These are phyloP conservation scores for Pseudococcus longispinus DNA, from an alignment of 2,888 invertebrate genomes.

Conservation along the genomic window DNA sequence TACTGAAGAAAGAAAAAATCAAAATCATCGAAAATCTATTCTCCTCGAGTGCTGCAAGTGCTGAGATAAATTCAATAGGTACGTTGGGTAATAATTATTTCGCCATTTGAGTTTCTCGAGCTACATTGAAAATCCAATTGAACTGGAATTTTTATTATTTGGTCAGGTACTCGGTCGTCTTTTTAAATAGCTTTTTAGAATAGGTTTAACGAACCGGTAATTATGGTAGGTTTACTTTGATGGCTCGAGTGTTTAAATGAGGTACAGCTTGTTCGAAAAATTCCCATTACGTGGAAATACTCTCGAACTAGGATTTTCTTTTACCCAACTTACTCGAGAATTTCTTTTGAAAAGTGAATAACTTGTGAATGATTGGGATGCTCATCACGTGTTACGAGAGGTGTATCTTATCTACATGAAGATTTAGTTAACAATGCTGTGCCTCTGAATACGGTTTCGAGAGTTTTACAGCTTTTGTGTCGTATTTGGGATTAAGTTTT, in stretches of 20 bases:
- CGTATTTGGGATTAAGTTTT: not conserved
- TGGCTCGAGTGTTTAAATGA: not conserved
- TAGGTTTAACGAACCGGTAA: not conserved
- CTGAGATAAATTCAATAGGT: not conserved
- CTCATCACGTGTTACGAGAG: not conserved
- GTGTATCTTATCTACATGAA: not conserved
- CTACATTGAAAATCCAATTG: not conserved
- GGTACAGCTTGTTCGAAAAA: not conserved
- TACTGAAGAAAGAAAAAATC: no score
- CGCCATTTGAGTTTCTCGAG: not conserved
- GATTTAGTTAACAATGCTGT: not conserved
- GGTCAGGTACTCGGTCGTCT: not conserved
- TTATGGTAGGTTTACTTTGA: not conserved
- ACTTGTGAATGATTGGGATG: not conserved
- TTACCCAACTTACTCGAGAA: not conserved
- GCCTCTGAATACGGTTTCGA: not conserved
- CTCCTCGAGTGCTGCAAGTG: not conserved
- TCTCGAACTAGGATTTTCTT: not conserved
- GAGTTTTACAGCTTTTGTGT: not conserved
- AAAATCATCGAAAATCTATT: no score
- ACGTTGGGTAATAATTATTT: not conserved
- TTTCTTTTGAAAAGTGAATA: not conserved
- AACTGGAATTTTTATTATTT: not conserved
- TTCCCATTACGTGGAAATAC: not conserved
- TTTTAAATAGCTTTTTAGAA: not conserved